Percentiles rank a stretch among this genome's conserved stretches.
phyloP scores from a whole-genome alignment of 2,888 invertebrate species.

The Ellobium chinense region DNA sequence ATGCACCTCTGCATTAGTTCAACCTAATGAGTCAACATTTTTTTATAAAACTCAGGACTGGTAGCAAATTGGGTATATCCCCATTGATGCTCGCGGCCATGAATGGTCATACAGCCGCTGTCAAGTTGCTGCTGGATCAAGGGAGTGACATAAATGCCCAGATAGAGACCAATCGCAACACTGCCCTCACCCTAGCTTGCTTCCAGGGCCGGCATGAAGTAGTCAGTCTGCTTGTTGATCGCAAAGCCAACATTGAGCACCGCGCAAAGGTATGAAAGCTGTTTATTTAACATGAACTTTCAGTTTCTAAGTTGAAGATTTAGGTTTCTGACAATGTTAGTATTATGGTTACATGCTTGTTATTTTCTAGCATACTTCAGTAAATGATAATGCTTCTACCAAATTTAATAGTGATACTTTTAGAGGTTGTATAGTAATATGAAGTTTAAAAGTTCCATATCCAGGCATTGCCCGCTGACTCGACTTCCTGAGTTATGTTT shows the following conservation, averaged over 20 bases:
- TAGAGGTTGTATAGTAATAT: no score
- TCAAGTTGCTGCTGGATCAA: slow-evolving; percentile 95
- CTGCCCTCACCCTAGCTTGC: slow-evolving; percentile 98
- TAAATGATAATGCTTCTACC: no score
- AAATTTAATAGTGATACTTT: not conserved
- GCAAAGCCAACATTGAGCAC: slow-evolving; percentile 99
- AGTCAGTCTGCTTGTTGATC: slow-evolving; percentile 95
- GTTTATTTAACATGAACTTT: no score
- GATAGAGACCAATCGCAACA: slow-evolving; percentile 99
- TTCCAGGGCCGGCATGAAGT: slow-evolving; percentile 99
- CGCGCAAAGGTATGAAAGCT: slow-evolving; percentile 90
- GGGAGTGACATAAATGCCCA: slow-evolving; percentile 99
- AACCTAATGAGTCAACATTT: no score
- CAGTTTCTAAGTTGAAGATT: no score
- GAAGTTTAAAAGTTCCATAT: no score
- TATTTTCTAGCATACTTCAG: no score
- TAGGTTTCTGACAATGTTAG: no score
- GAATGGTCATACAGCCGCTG: slow-evolving; percentile 98
- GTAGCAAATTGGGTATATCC: slow-evolving; percentile 98
- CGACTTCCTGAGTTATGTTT: no score
- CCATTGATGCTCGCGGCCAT: slow-evolving; percentile 99
- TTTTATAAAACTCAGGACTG: slow-evolving; percentile 82
- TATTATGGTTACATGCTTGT: no score
- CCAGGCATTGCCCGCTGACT: no score
- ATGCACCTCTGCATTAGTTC: no score